Evolutionary conservation across 2,797 vertebrate species (phyloP).

Genomic region (Myotis findleyi): DNA sequence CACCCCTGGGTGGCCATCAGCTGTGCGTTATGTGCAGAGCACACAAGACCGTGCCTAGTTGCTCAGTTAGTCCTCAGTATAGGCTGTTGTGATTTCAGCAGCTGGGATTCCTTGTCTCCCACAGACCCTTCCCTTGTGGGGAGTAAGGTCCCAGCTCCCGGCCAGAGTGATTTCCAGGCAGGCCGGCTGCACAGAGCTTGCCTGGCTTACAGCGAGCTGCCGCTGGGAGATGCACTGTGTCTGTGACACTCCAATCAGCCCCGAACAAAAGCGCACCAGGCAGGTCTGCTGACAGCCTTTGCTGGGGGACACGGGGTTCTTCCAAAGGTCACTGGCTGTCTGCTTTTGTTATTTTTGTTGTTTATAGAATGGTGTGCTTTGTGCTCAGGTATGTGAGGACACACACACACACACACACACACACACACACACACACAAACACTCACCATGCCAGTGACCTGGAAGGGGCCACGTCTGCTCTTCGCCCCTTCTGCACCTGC

Average conservation of each 20-base stretch:
- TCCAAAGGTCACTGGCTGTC: conserved; percentile 71
- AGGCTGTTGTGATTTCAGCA: background rate
- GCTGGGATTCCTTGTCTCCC: background rate
- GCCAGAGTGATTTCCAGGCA: background rate
- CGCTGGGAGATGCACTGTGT: conserved; percentile 77
- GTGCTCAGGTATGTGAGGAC: background rate
- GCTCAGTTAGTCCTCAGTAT: background rate
- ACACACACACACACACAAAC: background rate
- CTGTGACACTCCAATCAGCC: conserved; percentile 66
- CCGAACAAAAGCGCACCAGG: conserved; percentile 79
- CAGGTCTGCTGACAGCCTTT: conserved; percentile 66
- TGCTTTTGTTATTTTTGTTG: conserved; percentile 64
- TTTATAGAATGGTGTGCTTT: background rate
- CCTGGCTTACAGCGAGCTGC: conserved; percentile 70
- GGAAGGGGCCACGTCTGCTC: background rate
- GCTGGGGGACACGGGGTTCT: conserved; percentile 1
- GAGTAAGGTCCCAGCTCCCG: accelerated
- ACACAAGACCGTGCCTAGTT: background rate
- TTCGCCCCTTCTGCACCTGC: background rate
- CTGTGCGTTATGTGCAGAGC: accelerated
- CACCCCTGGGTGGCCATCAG: accelerated
- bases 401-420: accelerated
- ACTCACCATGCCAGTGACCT: background rate
- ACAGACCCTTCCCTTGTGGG: background rate
- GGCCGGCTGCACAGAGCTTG: accelerated